These are phyloP conservation scores for Tachina lurida DNA, from an alignment of 2,888 invertebrate species.

Conservation along the genomic window DNA sequence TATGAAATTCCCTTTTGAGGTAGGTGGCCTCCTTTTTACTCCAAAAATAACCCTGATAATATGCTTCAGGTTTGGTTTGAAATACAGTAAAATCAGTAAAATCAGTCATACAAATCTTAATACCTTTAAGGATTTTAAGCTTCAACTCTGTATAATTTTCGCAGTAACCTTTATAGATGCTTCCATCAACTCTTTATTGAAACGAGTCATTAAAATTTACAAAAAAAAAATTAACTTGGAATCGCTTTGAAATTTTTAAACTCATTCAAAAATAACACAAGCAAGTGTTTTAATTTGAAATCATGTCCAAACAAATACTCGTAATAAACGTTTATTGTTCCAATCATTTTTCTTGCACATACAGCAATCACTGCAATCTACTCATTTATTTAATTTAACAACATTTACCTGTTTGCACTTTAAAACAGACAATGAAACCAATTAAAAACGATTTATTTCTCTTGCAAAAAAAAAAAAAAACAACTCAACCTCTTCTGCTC, in stretches of 20 bases:
- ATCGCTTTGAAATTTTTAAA: neutral
- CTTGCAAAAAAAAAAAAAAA: slow-evolving; percentile 5
- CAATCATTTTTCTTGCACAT: neutral
- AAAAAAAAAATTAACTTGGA: too few species aligned
- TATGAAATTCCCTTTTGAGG: too few species aligned
- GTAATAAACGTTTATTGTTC: neutral
- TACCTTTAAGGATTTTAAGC: too few species aligned
- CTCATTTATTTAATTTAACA: slow-evolving; percentile 64
- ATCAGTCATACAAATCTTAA: too few species aligned
- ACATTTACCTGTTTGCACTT: slow-evolving; percentile 70
- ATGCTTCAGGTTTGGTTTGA: too few species aligned
- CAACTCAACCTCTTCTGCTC: slow-evolving; percentile 10
- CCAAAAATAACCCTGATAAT: too few species aligned
- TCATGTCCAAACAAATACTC: slow-evolving; percentile 6
- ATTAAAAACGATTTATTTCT: slow-evolving; percentile 69
- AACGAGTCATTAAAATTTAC: neutral
- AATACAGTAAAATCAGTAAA: too few species aligned
- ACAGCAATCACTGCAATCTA: slow-evolving; percentile 48
- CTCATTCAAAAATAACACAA: neutral
- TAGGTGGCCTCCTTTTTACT: too few species aligned
- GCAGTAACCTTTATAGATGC: too few species aligned
- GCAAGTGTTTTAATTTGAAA: slow-evolving; percentile 49
- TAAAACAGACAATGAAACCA: slow-evolving; percentile 69
- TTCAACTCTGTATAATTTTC: too few species aligned
- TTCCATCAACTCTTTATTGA: neutral